A percentile compares a stretch with the other conserved stretches of the same genome.
These are phyloP conservation scores for Netelia virgata DNA, from an alignment of 2,888 invertebrate species.

Conservation along the genomic window DNA sequence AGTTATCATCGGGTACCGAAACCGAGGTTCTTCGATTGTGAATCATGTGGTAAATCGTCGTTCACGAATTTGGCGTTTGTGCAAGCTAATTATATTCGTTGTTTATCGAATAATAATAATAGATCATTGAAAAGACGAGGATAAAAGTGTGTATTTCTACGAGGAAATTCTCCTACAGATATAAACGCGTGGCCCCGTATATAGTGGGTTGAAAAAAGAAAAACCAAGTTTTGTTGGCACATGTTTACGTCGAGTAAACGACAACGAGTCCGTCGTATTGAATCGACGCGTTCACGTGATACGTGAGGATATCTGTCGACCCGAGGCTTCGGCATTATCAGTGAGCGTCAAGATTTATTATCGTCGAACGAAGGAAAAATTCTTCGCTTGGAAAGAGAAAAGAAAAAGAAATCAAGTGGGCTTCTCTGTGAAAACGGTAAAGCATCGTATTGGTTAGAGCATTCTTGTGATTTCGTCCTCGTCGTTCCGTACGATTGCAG, in stretches of 20 bases:
- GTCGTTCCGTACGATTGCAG: too few relatives aligned
- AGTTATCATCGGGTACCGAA: constrained; percentile 8
- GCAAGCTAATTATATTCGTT: neutral
- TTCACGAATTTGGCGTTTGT: neutral
- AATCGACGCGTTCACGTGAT: constrained; percentile 3
- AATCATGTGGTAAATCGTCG: constrained; percentile 2
- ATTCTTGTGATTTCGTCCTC: too few relatives aligned
- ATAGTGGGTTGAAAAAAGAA: neutral
- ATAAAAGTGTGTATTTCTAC: neutral
- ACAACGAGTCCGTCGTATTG: neutral
- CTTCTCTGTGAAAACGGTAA: neutral
- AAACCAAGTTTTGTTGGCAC: neutral
- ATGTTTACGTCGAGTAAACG: neutral
- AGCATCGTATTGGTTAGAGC: neutral
- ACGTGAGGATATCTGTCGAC: neutral
- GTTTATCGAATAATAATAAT: neutral
- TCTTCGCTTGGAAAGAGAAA: neutral
- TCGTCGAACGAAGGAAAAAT: neutral
- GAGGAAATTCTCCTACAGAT: neutral
- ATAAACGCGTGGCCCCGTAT: neutral
- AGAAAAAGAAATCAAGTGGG: neutral
- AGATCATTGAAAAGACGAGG: neutral
- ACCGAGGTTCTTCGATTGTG: neutral
- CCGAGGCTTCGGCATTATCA: neutral
- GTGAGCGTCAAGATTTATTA: neutral